Percentiles rank a stretch among this genome's conserved stretches.
These are phyloP conservation scores for Crotalus tigris DNA, from an alignment of 2,113 vertebrate genomes.

Conservation along the genomic window DNA sequence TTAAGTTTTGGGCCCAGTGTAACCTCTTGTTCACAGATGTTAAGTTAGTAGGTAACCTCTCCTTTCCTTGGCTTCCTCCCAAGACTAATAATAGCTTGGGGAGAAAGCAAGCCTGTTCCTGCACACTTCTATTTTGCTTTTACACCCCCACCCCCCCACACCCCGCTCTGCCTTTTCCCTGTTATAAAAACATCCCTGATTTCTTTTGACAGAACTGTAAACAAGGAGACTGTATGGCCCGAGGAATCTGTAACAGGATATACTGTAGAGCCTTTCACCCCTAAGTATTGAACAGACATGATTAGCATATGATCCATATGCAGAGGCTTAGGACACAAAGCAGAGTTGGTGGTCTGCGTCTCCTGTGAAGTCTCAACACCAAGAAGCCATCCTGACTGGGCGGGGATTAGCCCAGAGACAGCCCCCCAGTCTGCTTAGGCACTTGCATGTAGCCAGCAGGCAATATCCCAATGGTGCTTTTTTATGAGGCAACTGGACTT, in stretches of 20 bases:
- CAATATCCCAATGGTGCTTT: neutral
- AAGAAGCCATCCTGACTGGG: neutral
- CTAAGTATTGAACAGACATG: constrained; percentile 17
- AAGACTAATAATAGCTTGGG: constrained; percentile 22
- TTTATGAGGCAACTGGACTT: no score
- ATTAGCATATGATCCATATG: constrained; percentile 32
- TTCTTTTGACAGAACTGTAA: constrained; percentile 31
- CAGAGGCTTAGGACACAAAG: neutral
- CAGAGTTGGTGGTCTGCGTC: neutral
- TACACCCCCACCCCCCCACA: neutral
- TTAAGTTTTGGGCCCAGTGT: constrained; percentile 21
- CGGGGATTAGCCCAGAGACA: neutral
- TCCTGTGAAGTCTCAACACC: neutral
- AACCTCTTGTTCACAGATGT: constrained; percentile 33
- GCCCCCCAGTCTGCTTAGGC: neutral
- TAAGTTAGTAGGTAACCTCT: constrained; percentile 23
- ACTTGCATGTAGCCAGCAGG: neutral
- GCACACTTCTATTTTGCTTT: constrained; percentile 26
- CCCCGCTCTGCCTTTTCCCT: neutral
- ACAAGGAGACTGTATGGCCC: constrained; percentile 5
- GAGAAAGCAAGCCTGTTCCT: constrained; percentile 16
- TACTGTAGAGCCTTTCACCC: constrained; percentile 18
- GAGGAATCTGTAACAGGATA: constrained; percentile 23
- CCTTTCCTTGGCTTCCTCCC: constrained; percentile 8
- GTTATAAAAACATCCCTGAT: constrained; percentile 37